These are phyloP conservation scores for Drosophila falleni DNA, from an alignment of 2,888 invertebrate species.

Conservation along the genomic window DNA sequence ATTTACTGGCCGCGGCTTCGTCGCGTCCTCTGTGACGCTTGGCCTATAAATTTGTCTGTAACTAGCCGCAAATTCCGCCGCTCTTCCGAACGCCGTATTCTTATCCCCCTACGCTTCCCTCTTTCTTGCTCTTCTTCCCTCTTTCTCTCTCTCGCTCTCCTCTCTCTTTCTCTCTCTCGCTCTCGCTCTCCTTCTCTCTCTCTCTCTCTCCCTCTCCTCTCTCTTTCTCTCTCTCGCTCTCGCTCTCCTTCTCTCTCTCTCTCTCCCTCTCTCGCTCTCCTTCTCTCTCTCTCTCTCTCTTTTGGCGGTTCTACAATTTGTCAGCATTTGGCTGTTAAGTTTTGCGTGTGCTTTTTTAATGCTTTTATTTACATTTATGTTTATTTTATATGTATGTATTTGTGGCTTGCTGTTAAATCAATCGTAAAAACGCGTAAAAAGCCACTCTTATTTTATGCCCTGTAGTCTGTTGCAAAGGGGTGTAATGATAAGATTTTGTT, in stretches of 20 bases:
- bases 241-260: neutral
- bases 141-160: neutral
- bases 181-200: no score
- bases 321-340: conserved; percentile 59
- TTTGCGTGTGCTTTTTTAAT: conserved; percentile 42
- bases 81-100: conserved; percentile 1
- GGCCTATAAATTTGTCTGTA: conserved; percentile 69
- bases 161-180: neutral
- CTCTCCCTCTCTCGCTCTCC: neutral
- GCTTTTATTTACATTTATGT: conserved; percentile 33
- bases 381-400: conserved; percentile 40
- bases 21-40: conserved; percentile 23
- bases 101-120: neutral
- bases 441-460: conserved; percentile 39
- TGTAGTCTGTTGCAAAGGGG: neutral
- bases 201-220: neutral
- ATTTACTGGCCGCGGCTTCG: conserved; percentile 64
- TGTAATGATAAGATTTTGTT: neutral
- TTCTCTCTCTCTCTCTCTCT: neutral
- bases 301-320: conserved; percentile 54
- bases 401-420: conserved; percentile 73
- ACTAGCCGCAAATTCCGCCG: conserved; percentile 47
- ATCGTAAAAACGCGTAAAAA: conserved; percentile 73
- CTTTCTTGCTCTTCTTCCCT: neutral
- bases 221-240: neutral